A percentile compares a stretch with the other conserved stretches of the same genome.
Evolutionary conservation across 2,113 vertebrate genomes (phyloP).

Genomic region (Indri indri): DNA sequence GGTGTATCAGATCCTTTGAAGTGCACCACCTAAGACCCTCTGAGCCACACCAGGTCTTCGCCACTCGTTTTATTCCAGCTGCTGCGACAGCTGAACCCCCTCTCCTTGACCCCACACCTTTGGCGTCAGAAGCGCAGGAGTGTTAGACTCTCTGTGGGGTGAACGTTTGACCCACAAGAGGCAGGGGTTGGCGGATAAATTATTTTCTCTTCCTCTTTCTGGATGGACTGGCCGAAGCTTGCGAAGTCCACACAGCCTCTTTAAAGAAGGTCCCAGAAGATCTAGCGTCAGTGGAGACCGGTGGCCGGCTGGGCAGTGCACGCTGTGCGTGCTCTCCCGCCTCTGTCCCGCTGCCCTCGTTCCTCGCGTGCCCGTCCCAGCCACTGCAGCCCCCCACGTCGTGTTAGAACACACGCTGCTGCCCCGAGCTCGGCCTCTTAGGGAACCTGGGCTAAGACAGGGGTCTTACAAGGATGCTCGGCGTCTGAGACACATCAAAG

Average conservation of each 20-base stretch:
- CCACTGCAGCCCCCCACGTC: neutral
- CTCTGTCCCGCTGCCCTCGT: neutral
- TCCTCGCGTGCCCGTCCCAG: neutral
- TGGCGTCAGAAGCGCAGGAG: neutral
- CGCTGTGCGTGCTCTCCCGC: neutral
- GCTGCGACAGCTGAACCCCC: too few relatives aligned
- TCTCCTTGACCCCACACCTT: neutral
- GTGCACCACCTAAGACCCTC: neutral
- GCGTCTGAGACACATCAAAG: neutral
- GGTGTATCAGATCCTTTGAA: neutral
- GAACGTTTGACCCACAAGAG: neutral
- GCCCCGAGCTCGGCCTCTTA: neutral
- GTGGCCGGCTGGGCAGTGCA: neutral
- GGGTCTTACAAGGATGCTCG: neutral
- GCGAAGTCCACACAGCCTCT: neutral
- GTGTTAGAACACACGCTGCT: accelerated
- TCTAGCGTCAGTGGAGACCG: neutral
- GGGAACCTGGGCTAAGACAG: neutral
- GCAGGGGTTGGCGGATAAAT: neutral
- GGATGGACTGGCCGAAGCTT: neutral
- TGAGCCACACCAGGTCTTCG: neutral
- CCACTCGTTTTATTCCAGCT: neutral
- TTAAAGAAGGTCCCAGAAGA: neutral
- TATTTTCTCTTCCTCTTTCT: neutral
- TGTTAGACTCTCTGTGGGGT: neutral